A percentile compares a stretch with the other conserved stretches of the same genome.
Evolutionary conservation across 2,113 vertebrate species (phyloP).

Genomic region (Tupaia chinensis): DNA sequence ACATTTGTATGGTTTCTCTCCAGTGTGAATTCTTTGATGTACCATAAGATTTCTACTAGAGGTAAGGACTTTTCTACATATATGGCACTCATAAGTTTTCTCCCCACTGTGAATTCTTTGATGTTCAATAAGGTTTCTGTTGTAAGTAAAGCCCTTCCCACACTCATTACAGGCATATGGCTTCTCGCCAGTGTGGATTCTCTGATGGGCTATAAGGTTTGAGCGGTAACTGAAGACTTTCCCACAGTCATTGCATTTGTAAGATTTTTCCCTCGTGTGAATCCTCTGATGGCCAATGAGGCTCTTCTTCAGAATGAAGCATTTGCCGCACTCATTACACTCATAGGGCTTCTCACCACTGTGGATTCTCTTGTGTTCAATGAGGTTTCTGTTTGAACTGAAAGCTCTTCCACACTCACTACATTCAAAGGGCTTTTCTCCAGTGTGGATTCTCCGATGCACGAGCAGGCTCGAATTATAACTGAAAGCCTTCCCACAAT

Average conservation of each 20-base stretch:
- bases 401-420: slow-evolving; percentile 78
- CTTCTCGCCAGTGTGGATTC: slow-evolving; percentile 80
- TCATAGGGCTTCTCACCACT: slow-evolving; percentile 79
- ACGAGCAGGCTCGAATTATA: slow-evolving; percentile 77
- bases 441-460: slow-evolving; percentile 78
- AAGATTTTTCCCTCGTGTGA: slow-evolving; percentile 77
- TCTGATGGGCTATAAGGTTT: slow-evolving; percentile 75
- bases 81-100: slow-evolving; percentile 75
- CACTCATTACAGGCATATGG: slow-evolving; percentile 76
- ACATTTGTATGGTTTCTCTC: slow-evolving; percentile 75
- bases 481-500: slow-evolving; percentile 81
- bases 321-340: slow-evolving; percentile 76
- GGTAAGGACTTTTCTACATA: slow-evolving; percentile 78
- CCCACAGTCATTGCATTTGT: slow-evolving; percentile 75
- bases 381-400: slow-evolving; percentile 80
- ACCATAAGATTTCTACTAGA: slow-evolving; percentile 76
- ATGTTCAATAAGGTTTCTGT: slow-evolving; percentile 79
- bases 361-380: slow-evolving; percentile 80
- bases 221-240: slow-evolving; percentile 81
- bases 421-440: slow-evolving; percentile 81
- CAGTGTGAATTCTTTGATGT: slow-evolving; percentile 77
- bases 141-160: slow-evolving; percentile 78
- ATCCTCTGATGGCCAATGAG: slow-evolving; percentile 78
- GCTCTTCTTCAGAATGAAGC: slow-evolving; percentile 77
- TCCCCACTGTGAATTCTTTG: slow-evolving; percentile 79